phyloP scores from a whole-genome alignment of 2,113 vertebrate genomes.

The Rhinolophus sinicus region DNA sequence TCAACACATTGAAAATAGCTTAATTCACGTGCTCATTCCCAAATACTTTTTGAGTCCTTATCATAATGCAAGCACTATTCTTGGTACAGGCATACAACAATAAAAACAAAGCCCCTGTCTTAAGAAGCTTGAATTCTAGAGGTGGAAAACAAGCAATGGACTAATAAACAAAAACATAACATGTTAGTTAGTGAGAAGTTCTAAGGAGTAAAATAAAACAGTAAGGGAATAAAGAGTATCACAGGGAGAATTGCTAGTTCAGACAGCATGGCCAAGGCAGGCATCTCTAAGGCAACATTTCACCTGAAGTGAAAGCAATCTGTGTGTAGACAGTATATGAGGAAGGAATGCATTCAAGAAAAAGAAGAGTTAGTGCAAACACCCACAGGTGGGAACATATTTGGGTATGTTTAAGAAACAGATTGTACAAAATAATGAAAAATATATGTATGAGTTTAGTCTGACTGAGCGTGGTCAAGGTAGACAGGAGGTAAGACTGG shows the following conservation, averaged over 20 bases:
- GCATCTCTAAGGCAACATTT: background rate
- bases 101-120: background rate
- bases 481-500: background rate
- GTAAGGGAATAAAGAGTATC: background rate
- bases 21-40: background rate
- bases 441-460: background rate
- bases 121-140: background rate
- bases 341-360: background rate
- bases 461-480: background rate
- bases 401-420: background rate
- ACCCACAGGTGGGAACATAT: background rate
- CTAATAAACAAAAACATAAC: background rate
- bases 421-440: background rate
- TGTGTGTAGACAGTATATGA: background rate
- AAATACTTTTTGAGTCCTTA: background rate
- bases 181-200: background rate
- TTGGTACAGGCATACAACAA: background rate
- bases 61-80: background rate
- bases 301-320: background rate
- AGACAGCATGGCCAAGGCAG: background rate
- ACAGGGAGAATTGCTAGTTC: background rate
- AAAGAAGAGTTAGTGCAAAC: background rate
- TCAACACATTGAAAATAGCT: background rate
- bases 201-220: background rate
- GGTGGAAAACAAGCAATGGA: background rate